A percentile compares a stretch with the other conserved stretches of the same genome.
phyloP scores from a whole-genome alignment of 2,113 vertebrate species.

The Chloroceryle aenea region DNA sequence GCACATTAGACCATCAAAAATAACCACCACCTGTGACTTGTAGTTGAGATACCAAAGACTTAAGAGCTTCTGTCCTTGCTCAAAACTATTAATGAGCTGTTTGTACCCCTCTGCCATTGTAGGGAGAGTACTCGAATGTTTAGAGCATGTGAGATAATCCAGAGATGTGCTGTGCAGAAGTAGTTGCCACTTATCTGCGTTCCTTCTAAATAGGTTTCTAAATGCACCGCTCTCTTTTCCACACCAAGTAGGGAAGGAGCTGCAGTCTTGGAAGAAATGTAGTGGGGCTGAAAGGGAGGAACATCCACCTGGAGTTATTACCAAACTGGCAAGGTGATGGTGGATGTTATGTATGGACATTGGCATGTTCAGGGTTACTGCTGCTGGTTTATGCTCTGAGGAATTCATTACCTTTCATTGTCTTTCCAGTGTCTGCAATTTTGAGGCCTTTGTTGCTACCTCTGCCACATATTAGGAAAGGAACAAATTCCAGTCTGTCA shows the following conservation, averaged over 20 bases:
- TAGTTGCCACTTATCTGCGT: slow-evolving; percentile 62
- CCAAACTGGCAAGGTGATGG: not conserved
- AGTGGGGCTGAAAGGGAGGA: not conserved
- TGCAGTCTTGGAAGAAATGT: slow-evolving; percentile 5
- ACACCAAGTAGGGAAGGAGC: slow-evolving; percentile 66
- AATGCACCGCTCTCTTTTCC: slow-evolving; percentile 30
- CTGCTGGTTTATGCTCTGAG: not conserved
- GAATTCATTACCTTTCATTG: not conserved
- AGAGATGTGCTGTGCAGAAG: slow-evolving; percentile 37
- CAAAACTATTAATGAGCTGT: slow-evolving; percentile 46
- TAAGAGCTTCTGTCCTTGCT: slow-evolving; percentile 1
- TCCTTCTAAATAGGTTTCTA: slow-evolving; percentile 55
- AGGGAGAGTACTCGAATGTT: not conserved
- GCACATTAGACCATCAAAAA: not conserved
- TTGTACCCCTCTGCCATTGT: slow-evolving; percentile 2
- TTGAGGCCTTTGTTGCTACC: slow-evolving; percentile 14
- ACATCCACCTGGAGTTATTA: not conserved
- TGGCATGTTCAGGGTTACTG: not conserved
- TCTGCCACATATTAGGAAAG: not conserved
- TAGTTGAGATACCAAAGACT: slow-evolving; percentile 18
- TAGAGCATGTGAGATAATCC: slow-evolving; percentile 59
- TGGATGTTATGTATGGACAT: not conserved
- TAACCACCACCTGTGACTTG: not conserved
- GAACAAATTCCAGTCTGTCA: not conserved
- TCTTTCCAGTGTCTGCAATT: not conserved